Evolutionary conservation across 2,888 invertebrate genomes (phyloP).

Genomic region (Arctia plantaginis): DNA sequence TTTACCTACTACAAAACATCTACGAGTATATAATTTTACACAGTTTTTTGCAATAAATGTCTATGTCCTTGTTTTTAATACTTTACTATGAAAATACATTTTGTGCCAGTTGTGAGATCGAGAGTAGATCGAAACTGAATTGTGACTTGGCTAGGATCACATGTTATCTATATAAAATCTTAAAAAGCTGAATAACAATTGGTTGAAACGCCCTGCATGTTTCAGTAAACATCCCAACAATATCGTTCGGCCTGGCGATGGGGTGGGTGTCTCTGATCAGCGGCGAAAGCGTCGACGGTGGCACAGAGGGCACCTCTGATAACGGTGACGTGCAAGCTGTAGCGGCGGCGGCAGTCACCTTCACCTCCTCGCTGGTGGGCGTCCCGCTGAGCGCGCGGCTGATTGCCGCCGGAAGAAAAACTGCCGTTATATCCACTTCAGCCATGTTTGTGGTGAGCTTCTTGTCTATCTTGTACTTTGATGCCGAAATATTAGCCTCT

Average conservation of each 20-base stretch:
- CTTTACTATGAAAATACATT: too few species aligned
- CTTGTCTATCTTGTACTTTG: background rate
- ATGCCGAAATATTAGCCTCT: background rate
- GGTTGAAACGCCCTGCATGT: background rate
- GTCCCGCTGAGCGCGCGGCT: constrained; percentile 69
- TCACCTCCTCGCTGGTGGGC: constrained; percentile 61
- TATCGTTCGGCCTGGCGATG: constrained; percentile 72
- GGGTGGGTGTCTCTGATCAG: constrained; percentile 76
- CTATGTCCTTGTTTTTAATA: too few species aligned
- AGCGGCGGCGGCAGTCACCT: constrained; percentile 60
- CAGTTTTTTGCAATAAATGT: too few species aligned
- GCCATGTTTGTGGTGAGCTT: constrained; percentile 63
- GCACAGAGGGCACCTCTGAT: background rate
- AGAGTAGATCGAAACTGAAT: too few species aligned
- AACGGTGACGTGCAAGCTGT: constrained; percentile 39
- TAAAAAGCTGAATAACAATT: background rate
- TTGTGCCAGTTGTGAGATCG: too few species aligned
- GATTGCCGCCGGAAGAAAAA: constrained; percentile 62
- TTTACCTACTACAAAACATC: too few species aligned
- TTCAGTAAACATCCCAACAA: constrained; percentile 72
- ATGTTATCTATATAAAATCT: too few species aligned
- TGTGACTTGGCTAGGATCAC: too few species aligned
- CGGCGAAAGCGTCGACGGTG: constrained; percentile 52
- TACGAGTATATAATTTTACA: too few species aligned
- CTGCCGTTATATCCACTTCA: constrained; percentile 66